Percentiles rank a stretch among this genome's conserved stretches.
These are phyloP conservation scores for Pterostichus madidus DNA, from an alignment of 2,888 invertebrate species.

Conservation along the genomic window DNA sequence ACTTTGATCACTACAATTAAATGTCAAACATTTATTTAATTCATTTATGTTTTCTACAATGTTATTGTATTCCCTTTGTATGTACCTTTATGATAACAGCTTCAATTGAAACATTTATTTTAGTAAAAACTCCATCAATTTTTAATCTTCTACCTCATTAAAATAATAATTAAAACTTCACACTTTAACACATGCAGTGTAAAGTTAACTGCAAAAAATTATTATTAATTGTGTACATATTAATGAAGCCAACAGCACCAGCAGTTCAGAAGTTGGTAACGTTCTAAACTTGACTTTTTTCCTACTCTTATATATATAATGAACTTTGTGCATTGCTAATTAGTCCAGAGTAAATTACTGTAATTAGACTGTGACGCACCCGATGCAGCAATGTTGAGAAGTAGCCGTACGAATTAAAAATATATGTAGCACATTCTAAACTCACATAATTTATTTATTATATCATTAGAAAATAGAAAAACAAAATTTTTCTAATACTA, in stretches of 20 bases:
- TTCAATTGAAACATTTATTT: neutral
- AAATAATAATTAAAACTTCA: constrained; percentile 6
- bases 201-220: neutral
- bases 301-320: constrained; percentile 17
- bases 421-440: too few species aligned
- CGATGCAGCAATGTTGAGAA: neutral
- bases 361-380: constrained; percentile 7
- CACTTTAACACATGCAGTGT: neutral
- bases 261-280: constrained; percentile 3
- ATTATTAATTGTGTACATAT: constrained; percentile 15
- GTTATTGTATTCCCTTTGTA: too few species aligned
- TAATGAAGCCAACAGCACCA: neutral
- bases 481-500: too few species aligned
- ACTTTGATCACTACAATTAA: too few species aligned
- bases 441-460: too few species aligned
- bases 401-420: too few species aligned
- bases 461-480: too few species aligned
- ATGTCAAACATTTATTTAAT: too few species aligned
- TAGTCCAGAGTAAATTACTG: constrained; percentile 26
- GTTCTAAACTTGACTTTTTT: neutral
- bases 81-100: too few species aligned
- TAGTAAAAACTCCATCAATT: neutral
- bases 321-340: constrained; percentile 33
- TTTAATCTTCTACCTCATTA: constrained; percentile 1
- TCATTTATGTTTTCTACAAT: too few species aligned